Conservation (phyloP, 2,113 vertebrate species). For the Sinocyclocheilus grahami region DNA sequence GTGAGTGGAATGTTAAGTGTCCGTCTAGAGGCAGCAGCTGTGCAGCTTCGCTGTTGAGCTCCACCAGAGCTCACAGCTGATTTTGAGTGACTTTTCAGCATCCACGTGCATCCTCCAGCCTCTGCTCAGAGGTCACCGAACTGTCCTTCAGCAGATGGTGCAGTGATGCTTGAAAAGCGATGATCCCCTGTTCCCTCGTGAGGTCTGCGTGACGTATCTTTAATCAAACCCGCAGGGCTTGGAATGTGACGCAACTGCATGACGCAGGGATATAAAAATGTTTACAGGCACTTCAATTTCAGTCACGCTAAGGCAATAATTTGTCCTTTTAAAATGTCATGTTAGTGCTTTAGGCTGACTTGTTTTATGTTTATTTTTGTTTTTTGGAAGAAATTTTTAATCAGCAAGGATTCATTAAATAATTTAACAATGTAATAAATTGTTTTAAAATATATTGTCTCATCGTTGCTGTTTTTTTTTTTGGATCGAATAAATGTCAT, state of each 20-base stretch:
- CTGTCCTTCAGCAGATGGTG: conserved; percentile 33
- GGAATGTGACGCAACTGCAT: not conserved
- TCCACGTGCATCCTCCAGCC: not conserved
- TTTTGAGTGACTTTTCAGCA: not conserved
- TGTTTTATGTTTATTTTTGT: no score
- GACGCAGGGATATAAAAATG: not conserved
- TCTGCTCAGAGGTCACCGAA: conserved; percentile 30
- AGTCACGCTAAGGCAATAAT: not conserved
- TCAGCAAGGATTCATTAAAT: no score
- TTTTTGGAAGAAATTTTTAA: no score
- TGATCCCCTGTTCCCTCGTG: not conserved
- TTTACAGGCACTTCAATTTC: not conserved
- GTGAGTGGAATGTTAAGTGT: conserved; percentile 48
- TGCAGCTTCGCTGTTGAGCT: not conserved
- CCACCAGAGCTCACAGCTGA: conserved; percentile 14
- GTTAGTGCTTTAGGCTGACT: not conserved
- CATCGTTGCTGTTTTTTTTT: no score
- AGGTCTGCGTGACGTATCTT: not conserved
- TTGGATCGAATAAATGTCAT: no score
- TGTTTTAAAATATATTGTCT: no score
- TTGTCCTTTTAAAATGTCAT: not conserved
- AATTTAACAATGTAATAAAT: no score
- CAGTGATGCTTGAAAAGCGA: conserved; percentile 34
- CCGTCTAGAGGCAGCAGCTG: not conserved
- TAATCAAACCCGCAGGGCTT: not conserved